phyloP scores from a whole-genome alignment of 1,140 invertebrate species.

The Aphis gossypii region DNA sequence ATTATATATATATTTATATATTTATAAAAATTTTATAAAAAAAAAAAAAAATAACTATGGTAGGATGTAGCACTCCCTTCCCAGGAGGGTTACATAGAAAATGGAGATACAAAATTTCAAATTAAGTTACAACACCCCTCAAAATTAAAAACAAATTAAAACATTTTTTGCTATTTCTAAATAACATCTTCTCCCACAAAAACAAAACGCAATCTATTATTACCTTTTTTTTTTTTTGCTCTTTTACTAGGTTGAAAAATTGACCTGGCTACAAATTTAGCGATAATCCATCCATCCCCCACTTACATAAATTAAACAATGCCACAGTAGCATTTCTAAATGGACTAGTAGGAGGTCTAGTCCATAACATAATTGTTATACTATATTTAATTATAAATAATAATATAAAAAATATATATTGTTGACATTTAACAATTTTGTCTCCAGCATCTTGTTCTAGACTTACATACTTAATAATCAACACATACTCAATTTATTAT shows the following conservation, averaged over 20 bases:
- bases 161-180: constrained; percentile 23
- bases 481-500: constrained; percentile 48
- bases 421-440: constrained; percentile 36
- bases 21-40: constrained; percentile 58
- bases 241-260: constrained; percentile 41
- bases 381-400: constrained; percentile 23
- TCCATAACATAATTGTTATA: constrained; percentile 53
- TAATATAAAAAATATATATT: constrained; percentile 24
- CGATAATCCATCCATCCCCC: constrained; percentile 58
- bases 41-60: constrained; percentile 56
- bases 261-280: constrained; percentile 46
- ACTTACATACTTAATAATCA: constrained; percentile 10
- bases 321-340: constrained; percentile 52
- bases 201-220: constrained; percentile 50
- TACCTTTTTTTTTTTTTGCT: constrained; percentile 31
- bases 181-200: constrained; percentile 49
- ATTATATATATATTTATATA: constrained; percentile 62
- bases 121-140: constrained; percentile 26
- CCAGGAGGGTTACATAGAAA: constrained; percentile 52
- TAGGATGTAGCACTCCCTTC: constrained; percentile 47
- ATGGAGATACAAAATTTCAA: constrained; percentile 55
- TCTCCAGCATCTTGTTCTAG: constrained; percentile 56
- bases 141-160: constrained; percentile 36
- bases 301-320: constrained; percentile 49
- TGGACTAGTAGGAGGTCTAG: constrained; percentile 58